phyloP scores from a whole-genome alignment of 1,140 invertebrate species.

The Apolygus lucorum region DNA sequence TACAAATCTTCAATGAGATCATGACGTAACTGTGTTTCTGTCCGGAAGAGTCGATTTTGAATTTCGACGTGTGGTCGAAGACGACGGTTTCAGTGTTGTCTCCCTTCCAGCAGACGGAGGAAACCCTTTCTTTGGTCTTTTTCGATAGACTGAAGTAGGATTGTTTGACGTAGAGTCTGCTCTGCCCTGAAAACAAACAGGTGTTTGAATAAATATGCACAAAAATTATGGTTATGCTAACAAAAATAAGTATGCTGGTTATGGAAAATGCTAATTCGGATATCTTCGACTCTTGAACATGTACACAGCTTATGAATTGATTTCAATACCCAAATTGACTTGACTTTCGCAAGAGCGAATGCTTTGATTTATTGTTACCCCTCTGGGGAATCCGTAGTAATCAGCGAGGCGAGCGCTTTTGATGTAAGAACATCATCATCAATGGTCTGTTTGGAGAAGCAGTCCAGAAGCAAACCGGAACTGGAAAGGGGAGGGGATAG shows the following conservation, averaged over 20 bases:
- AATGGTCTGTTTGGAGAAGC: too few species aligned
- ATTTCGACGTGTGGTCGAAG: conserved; percentile 10
- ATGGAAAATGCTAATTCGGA: too few species aligned
- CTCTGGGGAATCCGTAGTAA: too few species aligned
- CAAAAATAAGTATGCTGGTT: not conserved
- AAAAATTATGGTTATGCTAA: not conserved
- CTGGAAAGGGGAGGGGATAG: too few species aligned
- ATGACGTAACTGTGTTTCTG: conserved; percentile 22
- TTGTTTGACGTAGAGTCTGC: conserved; percentile 20
- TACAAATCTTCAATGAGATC: conserved; percentile 16
- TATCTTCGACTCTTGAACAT: too few species aligned
- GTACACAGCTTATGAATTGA: too few species aligned
- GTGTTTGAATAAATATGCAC: not conserved
- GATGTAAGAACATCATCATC: too few species aligned
- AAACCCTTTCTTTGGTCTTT: conserved; percentile 26
- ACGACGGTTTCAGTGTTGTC: conserved; percentile 1
- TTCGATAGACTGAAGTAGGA: conserved; percentile 23
- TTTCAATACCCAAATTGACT: too few species aligned
- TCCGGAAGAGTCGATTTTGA: conserved; percentile 18
- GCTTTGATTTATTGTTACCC: too few species aligned
- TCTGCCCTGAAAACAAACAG: conserved; percentile 17
- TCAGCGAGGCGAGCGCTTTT: too few species aligned
- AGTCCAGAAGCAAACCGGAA: too few species aligned
- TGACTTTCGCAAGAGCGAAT: too few species aligned
- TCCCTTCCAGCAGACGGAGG: not conserved